A percentile compares a stretch with the other conserved stretches of the same genome.
These are phyloP conservation scores for Rhimphoctona megacephalus DNA, from an alignment of 2,888 invertebrate genomes.

Conservation along the genomic window DNA sequence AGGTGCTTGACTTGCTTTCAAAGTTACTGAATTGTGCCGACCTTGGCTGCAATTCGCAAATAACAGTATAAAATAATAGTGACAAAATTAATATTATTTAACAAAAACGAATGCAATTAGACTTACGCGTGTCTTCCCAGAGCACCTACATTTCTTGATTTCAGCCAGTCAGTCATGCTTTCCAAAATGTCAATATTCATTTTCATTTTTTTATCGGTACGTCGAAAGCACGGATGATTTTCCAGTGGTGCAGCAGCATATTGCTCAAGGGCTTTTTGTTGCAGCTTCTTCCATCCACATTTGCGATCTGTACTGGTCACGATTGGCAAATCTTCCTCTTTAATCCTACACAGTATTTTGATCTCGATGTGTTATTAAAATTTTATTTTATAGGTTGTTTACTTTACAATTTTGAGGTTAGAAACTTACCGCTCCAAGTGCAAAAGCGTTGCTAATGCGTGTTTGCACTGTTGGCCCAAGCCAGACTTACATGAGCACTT, in stretches of 20 bases:
- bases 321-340: constrained; percentile 16
- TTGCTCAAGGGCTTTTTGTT: constrained; percentile 45
- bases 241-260: constrained; percentile 39
- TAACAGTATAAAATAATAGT: neutral
- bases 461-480: constrained; percentile 63
- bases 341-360: too few species aligned
- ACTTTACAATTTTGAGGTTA: constrained; percentile 51
- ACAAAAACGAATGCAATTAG: neutral
- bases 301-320: constrained; percentile 58
- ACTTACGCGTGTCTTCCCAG: neutral
- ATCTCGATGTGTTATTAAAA: too few species aligned
- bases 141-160: neutral
- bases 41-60: constrained; percentile 4
- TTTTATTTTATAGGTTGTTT: constrained; percentile 1
- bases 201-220: neutral
- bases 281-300: constrained; percentile 58
- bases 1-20: constrained; percentile 38
- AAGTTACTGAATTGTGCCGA: neutral
- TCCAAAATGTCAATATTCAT: neutral
- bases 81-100: neutral
- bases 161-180: constrained; percentile 7
- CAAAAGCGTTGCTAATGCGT: constrained; percentile 62
- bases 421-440: constrained; percentile 26
- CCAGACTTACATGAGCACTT: constrained; percentile 55
- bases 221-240: constrained; percentile 8